phyloP scores from a whole-genome alignment of 2,888 invertebrate genomes.

The Coelogynopora nodosa region DNA sequence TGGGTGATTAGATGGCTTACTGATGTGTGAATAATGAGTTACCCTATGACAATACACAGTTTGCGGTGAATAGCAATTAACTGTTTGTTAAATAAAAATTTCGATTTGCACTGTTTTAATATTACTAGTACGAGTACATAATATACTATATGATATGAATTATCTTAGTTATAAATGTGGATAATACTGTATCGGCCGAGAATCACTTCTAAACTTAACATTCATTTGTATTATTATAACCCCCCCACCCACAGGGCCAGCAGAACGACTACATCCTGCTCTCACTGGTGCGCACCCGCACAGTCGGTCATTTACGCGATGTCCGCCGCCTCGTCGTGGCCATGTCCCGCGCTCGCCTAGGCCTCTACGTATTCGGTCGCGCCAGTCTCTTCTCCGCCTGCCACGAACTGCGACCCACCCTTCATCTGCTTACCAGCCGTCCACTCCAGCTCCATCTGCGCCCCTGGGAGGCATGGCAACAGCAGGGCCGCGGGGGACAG shows the following conservation, averaged over 20 bases:
- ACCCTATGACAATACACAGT: too few species aligned
- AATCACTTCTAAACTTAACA: too few species aligned
- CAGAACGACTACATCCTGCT: slow-evolving; percentile 97
- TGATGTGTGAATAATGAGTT: too few species aligned
- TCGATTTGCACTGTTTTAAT: too few species aligned
- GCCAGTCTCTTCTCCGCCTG: slow-evolving; percentile 89
- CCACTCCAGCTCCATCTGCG: slow-evolving; percentile 44
- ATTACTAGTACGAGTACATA: too few species aligned
- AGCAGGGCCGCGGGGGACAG: background rate
- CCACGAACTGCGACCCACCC: slow-evolving; percentile 90
- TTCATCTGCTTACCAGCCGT: slow-evolving; percentile 70
- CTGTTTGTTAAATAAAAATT: too few species aligned
- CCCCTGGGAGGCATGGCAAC: slow-evolving; percentile 41
- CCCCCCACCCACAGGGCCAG: slow-evolving; percentile 80
- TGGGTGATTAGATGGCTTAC: too few species aligned
- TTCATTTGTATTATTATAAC: too few species aligned
- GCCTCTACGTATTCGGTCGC: slow-evolving; percentile 89
- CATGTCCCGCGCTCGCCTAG: slow-evolving; percentile 91
- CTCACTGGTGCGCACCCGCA: slow-evolving; percentile 87
- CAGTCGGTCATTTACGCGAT: slow-evolving; percentile 95
- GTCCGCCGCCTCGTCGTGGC: slow-evolving; percentile 93
- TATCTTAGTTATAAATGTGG: too few species aligned
- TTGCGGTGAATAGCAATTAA: too few species aligned
- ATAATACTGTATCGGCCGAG: too few species aligned
- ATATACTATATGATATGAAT: too few species aligned